Conservation (phyloP, 2,113 vertebrate genomes). For the Herpetotheres cachinnans region DNA sequence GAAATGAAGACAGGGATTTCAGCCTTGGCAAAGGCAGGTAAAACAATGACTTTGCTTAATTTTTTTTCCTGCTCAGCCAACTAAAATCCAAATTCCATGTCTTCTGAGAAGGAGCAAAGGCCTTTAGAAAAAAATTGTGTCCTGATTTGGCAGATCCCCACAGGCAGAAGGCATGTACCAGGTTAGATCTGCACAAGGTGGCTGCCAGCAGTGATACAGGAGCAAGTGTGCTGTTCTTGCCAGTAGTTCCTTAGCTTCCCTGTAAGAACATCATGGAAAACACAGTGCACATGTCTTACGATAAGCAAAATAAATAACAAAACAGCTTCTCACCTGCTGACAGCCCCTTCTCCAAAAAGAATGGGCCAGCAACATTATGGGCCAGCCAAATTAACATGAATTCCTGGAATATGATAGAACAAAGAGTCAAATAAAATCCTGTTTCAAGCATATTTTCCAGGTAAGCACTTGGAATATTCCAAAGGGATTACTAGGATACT, state of each 20-base stretch:
- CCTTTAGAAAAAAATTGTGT: not conserved
- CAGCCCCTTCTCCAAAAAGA: not conserved
- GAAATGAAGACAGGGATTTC: not conserved
- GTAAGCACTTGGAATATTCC: not conserved
- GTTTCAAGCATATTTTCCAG: not conserved
- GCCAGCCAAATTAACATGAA: not conserved
- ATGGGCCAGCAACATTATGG: not conserved
- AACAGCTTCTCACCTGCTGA: not conserved
- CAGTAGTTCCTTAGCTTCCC: not conserved
- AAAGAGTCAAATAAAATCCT: not conserved
- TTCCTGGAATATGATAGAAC: not conserved
- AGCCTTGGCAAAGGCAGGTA: not conserved
- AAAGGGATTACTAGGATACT: not conserved
- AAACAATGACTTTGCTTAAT: not conserved
- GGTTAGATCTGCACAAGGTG: not conserved
- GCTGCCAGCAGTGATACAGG: not conserved
- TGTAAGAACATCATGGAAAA: not conserved
- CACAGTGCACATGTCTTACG: not conserved
- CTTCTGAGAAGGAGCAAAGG: not conserved
- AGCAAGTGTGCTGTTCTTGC: not conserved
- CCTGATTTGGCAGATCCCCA: not conserved
- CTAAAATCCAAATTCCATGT: not conserved
- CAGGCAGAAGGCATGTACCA: not conserved
- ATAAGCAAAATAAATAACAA: not conserved
- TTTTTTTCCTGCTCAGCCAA: not conserved